These are phyloP conservation scores for Galemys pyrenaicus DNA, from an alignment of 2,113 vertebrate genomes.

Conservation along the genomic window DNA sequence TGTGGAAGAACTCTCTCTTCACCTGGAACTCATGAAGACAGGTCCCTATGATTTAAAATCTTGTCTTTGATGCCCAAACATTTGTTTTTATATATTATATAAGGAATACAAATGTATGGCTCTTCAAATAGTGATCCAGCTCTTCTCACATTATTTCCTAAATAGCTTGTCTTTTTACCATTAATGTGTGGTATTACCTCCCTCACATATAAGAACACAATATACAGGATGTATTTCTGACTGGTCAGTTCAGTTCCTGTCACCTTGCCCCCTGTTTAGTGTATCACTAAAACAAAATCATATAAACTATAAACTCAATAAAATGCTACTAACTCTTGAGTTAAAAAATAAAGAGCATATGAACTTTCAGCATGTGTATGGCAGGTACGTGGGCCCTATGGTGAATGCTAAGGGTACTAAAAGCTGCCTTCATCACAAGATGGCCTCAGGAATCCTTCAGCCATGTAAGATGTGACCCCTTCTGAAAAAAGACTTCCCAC, in stretches of 20 bases:
- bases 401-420: not conserved
- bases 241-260: not conserved
- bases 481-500: conserved; percentile 1
- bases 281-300: not conserved
- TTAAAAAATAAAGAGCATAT: not conserved
- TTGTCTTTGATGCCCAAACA: not conserved
- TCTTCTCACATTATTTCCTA: not conserved
- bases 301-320: not conserved
- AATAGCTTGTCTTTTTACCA: not conserved
- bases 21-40: not conserved
- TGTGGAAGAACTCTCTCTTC: not conserved
- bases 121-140: not conserved
- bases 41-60: not conserved
- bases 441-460: not conserved
- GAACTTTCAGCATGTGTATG: no score
- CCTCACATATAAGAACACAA: not conserved
- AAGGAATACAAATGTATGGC: not conserved
- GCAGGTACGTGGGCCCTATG: no score
- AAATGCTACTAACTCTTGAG: not conserved
- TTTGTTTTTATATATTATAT: not conserved
- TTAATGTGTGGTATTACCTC: not conserved
- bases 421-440: not conserved
- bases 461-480: not conserved
- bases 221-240: not conserved
- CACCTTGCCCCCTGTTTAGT: not conserved